A percentile compares a stretch with the other conserved stretches of the same genome.
These are phyloP conservation scores for human (Homo sapiens) DNA, from an alignment of 2,113 vertebrate genomes.

Conservation along the genomic window DNA sequence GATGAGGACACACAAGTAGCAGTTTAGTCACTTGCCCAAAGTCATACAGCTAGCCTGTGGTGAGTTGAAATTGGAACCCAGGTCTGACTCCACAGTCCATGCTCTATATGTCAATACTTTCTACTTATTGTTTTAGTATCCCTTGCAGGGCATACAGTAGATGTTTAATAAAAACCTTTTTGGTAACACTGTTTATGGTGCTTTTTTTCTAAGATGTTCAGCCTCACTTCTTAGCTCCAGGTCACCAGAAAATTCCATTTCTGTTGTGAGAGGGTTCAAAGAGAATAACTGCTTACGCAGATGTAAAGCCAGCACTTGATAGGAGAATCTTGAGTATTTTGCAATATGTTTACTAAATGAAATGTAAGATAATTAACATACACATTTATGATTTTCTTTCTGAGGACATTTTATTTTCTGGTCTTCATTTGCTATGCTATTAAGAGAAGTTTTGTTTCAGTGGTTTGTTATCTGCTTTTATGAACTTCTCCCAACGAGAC, in stretches of 20 bases:
- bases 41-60: neutral
- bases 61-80: neutral
- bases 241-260: neutral
- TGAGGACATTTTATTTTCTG: constrained; percentile 55
- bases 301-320: neutral
- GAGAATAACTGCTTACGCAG: neutral
- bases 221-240: neutral
- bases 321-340: neutral
- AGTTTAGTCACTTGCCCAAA: neutral
- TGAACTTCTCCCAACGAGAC: constrained; percentile 76
- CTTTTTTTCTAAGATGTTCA: neutral
- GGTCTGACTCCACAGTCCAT: neutral
- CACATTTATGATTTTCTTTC: neutral
- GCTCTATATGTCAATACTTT: neutral
- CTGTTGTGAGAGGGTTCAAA: neutral
- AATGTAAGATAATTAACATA: neutral
- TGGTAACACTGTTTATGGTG: neutral
- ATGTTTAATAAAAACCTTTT: neutral
- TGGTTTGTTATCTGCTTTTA: constrained; percentile 81
- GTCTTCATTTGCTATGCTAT: constrained; percentile 70
- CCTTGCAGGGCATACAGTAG: neutral
- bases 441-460: constrained; percentile 81
- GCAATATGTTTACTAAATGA: constrained; percentile 1
- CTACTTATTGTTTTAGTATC: neutral
- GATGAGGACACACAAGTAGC: neutral